Base-by-base conservation (phyloP, 2,888 invertebrate species). In the Cheilosia vulpina region DNA sequence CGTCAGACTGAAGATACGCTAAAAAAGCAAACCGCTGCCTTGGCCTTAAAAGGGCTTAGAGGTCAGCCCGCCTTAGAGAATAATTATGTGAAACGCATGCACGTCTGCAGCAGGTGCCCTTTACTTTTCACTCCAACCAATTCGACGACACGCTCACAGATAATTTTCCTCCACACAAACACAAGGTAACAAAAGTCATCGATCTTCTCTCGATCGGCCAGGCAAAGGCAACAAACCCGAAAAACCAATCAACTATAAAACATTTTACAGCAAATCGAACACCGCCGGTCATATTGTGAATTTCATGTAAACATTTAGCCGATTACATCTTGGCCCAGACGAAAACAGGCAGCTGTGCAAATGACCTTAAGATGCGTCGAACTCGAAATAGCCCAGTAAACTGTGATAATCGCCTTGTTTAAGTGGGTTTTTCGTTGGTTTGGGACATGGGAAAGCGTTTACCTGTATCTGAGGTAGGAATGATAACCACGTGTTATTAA, bases 161-260 rank as follows among this genome's bases (percentile, higher is more conserved):
- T 13, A 38, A 9, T 47, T 47, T 47, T 2, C 2, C 2, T 19
- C 2, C 9, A 19, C 11, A 47, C 47, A 19, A 17, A 19, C 17
- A 47, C 47, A 47, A 47, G 47, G 47, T 19, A 47, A 47, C 47
- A 2, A 47, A 19, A 47, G 17, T 47, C 47, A 47, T 47, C 47
- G 47, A 19, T 38, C 38, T 38, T 38, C 38, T 4, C 13, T 38
- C 13, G 38, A 38, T 47, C 47, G 9, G 47, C 19, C 47, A 9
- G 47, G 6, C 17, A 17, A 17, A 9, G 17, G 17, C 17, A 45
- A 45, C 45, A 7, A 4, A 7, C n/a, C 17, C 17, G 17, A 5
- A 45, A 45, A 45, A 15, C 6, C 47, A 47, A 38, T 17, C 19
- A 47, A 9, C 3, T 31, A 9, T 17, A n/a, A n/a, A n/a, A 19